Evolutionary conservation across 1,140 invertebrate species (phyloP).

Genomic region (Pectinophora gossypiella): DNA sequence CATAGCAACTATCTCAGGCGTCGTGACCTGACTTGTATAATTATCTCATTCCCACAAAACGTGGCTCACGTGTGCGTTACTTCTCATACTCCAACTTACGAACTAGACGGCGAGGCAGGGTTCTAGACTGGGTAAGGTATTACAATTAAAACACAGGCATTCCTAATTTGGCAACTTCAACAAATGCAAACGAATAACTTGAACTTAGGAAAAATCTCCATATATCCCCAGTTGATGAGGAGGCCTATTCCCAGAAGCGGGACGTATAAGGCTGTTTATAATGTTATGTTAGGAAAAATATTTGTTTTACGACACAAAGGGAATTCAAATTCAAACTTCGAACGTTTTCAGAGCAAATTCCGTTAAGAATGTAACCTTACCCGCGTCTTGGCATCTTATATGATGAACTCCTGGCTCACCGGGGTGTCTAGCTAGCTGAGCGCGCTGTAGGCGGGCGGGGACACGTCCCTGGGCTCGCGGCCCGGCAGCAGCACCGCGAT

Average conservation of each 20-base stretch:
- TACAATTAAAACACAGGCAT: too few relatives aligned
- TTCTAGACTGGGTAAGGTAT: background rate
- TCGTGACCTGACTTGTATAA: too few relatives aligned
- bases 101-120: background rate
- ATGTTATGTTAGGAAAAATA: too few relatives aligned
- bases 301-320: background rate
- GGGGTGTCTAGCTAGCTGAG: slow-evolving; percentile 73
- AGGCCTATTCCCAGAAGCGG: too few relatives aligned
- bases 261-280: too few relatives aligned
- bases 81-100: slow-evolving; percentile 5
- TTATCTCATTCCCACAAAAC: too few relatives aligned
- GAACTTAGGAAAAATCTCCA: too few relatives aligned
- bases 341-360: background rate
- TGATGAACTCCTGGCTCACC: slow-evolving; percentile 34
- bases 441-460: slow-evolving; percentile 81
- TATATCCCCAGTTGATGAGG: too few relatives aligned
- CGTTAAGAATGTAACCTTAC: background rate
- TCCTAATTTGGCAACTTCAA: too few relatives aligned
- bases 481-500: slow-evolving; percentile 80
- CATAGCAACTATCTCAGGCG: too few relatives aligned
- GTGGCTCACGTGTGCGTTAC: slow-evolving; percentile 22
- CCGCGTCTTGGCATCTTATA: slow-evolving; percentile 17
- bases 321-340: background rate
- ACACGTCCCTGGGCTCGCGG: slow-evolving; percentile 49
- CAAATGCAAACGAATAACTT: too few relatives aligned